These are phyloP conservation scores for Crypturellus tataupa DNA, from an alignment of 2,797 vertebrate species.

Conservation along the genomic window DNA sequence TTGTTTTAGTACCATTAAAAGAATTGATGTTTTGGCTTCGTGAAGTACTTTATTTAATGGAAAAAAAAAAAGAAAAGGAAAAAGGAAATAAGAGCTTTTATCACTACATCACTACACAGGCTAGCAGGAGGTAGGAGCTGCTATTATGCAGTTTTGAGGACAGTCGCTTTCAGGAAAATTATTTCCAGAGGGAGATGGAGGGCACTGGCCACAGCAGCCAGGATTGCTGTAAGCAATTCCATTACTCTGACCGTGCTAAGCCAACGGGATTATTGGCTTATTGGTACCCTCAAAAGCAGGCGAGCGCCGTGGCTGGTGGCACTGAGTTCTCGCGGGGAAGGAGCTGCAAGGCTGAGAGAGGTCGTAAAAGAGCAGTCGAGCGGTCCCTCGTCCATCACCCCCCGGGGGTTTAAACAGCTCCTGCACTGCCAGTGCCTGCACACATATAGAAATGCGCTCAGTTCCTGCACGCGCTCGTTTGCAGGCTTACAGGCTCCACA, in stretches of 20 bases:
- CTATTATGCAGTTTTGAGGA: constrained; percentile 4
- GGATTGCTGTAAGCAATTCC: constrained; percentile 8
- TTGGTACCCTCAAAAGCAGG: not conserved
- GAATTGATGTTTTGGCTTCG: constrained; percentile 7
- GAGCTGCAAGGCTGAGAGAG: not conserved
- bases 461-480: constrained; percentile 22
- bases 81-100: not conserved
- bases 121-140: not conserved
- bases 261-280: not conserved
- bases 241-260: constrained; percentile 17
- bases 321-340: not conserved
- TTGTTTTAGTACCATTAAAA: not conserved
- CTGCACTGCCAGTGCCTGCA: not conserved
- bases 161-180: constrained; percentile 42
- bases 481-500: constrained; percentile 31
- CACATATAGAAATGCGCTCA: not conserved
- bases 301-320: not conserved
- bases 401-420: not conserved
- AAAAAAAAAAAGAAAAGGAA: not conserved
- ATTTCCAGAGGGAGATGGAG: constrained; percentile 1
- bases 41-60: constrained; percentile 34
- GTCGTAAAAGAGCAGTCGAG: not conserved
- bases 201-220: not conserved
- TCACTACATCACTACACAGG: not conserved
- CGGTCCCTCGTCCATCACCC: not conserved